A percentile compares a stretch with the other conserved stretches of the same genome.
Conservation (phyloP, 2,797 vertebrate species). For the Ctenopoma multispine region DNA sequence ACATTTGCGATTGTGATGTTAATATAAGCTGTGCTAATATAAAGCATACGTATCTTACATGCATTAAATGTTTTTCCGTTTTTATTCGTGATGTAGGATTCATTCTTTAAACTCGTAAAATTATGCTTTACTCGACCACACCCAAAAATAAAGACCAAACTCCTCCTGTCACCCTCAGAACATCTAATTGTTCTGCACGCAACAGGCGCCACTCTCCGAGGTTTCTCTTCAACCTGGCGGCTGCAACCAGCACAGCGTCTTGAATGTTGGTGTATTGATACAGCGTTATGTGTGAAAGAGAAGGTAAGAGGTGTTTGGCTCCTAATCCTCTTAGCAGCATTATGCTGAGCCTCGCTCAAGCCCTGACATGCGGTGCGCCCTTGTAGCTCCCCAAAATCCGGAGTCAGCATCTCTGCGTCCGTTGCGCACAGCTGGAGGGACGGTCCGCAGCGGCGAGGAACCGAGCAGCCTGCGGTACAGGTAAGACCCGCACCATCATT, state of each 20-base stretch:
- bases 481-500: constrained; percentile 41
- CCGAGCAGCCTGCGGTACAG: constrained; percentile 49
- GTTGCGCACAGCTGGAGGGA: constrained; percentile 76
- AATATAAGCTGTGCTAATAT: no score
- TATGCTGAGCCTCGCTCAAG: constrained; percentile 84
- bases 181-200: background rate
- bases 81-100: background rate
- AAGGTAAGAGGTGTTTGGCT: constrained; percentile 60
- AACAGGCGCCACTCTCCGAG: background rate
- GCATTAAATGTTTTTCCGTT: background rate
- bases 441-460: constrained; percentile 30
- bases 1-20: no score
- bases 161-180: background rate
- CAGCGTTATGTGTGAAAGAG: constrained; percentile 59
- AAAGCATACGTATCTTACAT: no score
- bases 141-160: background rate
- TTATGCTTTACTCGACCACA: constrained; percentile 4
- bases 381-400: constrained; percentile 76
- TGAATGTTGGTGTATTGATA: constrained; percentile 63
- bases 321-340: constrained; percentile 90
- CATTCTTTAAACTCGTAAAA: background rate
- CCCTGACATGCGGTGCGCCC: constrained; percentile 81
- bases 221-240: background rate
- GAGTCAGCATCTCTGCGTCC: constrained; percentile 79
- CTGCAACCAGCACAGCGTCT: background rate